phyloP scores from a whole-genome alignment of 2,888 invertebrate genomes.

The Hartigia nigra region DNA sequence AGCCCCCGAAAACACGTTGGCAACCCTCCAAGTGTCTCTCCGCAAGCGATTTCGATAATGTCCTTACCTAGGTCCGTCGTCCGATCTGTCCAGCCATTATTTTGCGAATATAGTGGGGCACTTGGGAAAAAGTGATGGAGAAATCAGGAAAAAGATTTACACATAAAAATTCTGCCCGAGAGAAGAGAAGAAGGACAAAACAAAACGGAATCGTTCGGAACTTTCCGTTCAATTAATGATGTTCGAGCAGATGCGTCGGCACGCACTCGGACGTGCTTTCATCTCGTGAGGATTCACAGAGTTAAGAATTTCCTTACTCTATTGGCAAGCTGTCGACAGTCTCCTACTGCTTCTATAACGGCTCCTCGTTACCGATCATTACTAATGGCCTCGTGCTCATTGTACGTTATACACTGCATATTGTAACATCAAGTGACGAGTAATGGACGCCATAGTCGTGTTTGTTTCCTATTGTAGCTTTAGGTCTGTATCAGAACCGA shows the following conservation, averaged over 20 bases:
- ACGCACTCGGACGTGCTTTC: not conserved
- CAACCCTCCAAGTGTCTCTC: not conserved
- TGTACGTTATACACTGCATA: not conserved
- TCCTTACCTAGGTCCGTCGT: not conserved
- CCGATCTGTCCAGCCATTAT: not conserved
- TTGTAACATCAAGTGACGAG: not conserved
- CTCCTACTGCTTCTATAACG: not conserved
- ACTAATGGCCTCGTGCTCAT: not conserved
- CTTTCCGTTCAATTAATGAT: not conserved
- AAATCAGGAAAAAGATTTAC: not conserved
- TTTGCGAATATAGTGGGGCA: not conserved
- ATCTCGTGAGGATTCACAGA: not conserved
- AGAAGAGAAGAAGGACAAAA: not conserved
- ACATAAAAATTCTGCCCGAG: not conserved
- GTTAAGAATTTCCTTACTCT: not conserved
- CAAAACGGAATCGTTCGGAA: not conserved
- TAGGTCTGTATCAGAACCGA: not conserved
- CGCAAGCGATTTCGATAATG: not conserved
- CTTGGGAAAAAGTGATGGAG: not conserved
- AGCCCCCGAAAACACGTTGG: not conserved
- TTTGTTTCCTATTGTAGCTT: not conserved
- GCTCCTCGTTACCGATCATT: not conserved
- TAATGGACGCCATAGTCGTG: not conserved
- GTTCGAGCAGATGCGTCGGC: not conserved
- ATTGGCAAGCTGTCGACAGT: not conserved